A percentile compares a stretch with the other conserved stretches of the same genome.
Conservation (phyloP, 2,797 vertebrate genomes). For the Poecile montanus region DNA sequence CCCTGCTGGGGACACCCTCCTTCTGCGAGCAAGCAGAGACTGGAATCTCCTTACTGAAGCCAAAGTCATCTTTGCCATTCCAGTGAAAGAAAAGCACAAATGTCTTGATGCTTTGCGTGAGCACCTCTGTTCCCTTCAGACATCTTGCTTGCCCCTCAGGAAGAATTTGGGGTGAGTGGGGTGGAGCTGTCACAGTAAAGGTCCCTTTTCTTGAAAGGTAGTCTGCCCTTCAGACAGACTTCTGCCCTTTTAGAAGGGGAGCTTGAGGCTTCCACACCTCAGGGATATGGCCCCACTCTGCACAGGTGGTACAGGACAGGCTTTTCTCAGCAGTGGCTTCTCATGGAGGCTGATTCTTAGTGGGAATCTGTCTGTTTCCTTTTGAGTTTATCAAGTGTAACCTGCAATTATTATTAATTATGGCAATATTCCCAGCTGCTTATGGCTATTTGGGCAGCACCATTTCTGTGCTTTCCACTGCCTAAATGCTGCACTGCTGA, state of each 20-base stretch:
- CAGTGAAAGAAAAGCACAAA: not conserved
- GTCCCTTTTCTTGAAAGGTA: not conserved
- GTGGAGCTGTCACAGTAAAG: not conserved
- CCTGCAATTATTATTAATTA: not conserved
- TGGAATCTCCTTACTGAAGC: not conserved
- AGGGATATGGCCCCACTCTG: rapidly evolving
- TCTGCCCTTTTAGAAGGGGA: not conserved
- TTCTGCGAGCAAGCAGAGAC: not conserved
- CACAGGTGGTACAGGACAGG: not conserved
- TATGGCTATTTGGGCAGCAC: not conserved
- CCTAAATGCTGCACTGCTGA: not conserved
- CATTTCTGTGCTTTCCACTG: not conserved
- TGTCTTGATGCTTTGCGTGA: not conserved
- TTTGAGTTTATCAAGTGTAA: not conserved
- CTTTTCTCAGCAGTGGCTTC: not conserved
- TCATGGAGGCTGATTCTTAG: not conserved
- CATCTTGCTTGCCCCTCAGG: not conserved
- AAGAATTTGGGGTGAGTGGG: not conserved
- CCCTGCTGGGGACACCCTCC: not conserved
- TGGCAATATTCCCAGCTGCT: not conserved
- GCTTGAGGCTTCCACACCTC: not conserved
- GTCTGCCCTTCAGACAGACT: not conserved
- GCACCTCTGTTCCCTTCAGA: not conserved
- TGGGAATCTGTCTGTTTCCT: not conserved
- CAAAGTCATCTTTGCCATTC: not conserved